phyloP scores from a whole-genome alignment of 2,888 invertebrate species.

The Colostygia pectinataria region DNA sequence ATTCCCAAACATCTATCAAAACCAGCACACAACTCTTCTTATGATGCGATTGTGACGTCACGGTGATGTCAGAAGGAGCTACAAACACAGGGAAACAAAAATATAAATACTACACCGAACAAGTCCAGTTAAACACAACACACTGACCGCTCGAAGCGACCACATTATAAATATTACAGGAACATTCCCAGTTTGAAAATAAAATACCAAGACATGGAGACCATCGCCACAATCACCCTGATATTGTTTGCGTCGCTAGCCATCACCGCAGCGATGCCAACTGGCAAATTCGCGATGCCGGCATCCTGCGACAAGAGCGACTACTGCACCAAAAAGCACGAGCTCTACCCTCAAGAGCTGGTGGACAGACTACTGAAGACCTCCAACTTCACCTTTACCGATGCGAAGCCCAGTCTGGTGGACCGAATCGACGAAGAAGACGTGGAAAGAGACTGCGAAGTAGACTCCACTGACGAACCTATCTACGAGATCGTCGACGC shows the following conservation, averaged over 20 bases:
- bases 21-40: no score
- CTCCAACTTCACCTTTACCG: neutral
- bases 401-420: neutral
- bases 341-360: constrained; percentile 3
- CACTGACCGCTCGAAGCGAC: neutral
- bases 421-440: neutral
- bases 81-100: neutral
- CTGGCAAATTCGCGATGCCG: neutral
- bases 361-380: neutral
- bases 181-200: neutral
- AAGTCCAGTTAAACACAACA: neutral
- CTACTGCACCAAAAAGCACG: constrained; percentile 7
- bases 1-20: no score
- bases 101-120: constrained; percentile 2
- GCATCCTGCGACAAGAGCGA: neutral
- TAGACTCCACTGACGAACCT: neutral
- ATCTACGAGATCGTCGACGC: constrained; percentile 6
- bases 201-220: neutral
- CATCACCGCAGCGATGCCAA: neutral
- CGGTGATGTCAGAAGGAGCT: neutral
- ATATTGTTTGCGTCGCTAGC: neutral
- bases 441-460: constrained; percentile 6
- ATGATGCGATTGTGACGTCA: no score
- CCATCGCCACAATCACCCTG: neutral
- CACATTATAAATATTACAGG: neutral